Conservation (phyloP, 2,113 vertebrate genomes). For the Aythya baeri region DNA sequence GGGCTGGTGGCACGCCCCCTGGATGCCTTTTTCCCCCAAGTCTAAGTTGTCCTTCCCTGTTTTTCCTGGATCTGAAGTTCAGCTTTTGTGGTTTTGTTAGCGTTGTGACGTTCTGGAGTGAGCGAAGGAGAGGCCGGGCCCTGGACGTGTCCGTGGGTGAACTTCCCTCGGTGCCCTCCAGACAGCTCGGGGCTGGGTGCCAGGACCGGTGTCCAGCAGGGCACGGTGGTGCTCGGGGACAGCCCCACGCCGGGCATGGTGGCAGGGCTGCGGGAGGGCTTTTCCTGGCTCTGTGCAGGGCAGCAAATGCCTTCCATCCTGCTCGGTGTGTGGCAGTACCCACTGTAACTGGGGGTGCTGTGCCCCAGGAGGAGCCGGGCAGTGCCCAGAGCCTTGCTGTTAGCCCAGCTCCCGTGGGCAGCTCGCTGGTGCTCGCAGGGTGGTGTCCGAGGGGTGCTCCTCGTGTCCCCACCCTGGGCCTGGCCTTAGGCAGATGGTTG, state of each 20-base stretch:
- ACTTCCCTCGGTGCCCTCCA: fast-evolving
- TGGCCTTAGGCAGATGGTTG: not conserved
- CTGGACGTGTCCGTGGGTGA: not conserved
- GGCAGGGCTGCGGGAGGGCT: too few species aligned
- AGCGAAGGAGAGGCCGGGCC: not conserved
- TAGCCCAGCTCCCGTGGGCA: fast-evolving
- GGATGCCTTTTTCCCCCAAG: not conserved
- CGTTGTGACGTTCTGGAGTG: not conserved
- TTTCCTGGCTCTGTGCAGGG: too few species aligned
- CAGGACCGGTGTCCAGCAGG: not conserved
- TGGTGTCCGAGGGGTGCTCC: not conserved
- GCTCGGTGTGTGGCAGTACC: too few species aligned
- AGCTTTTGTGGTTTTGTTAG: not conserved
- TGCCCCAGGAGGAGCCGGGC: not conserved
- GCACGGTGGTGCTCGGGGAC: too few species aligned
- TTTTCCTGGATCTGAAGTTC: not conserved
- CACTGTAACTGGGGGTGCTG: too few species aligned
- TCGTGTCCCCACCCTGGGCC: not conserved
- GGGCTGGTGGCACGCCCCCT: too few species aligned
- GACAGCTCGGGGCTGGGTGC: not conserved
- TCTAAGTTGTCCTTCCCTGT: not conserved
- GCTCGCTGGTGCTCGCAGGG: fast-evolving
- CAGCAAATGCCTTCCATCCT: too few species aligned
- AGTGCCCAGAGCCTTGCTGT: not conserved
- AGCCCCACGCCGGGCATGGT: too few species aligned